These are phyloP conservation scores for Brachyrhaphis roseni DNA, from an alignment of 2,797 vertebrate genomes.

Conservation along the genomic window DNA sequence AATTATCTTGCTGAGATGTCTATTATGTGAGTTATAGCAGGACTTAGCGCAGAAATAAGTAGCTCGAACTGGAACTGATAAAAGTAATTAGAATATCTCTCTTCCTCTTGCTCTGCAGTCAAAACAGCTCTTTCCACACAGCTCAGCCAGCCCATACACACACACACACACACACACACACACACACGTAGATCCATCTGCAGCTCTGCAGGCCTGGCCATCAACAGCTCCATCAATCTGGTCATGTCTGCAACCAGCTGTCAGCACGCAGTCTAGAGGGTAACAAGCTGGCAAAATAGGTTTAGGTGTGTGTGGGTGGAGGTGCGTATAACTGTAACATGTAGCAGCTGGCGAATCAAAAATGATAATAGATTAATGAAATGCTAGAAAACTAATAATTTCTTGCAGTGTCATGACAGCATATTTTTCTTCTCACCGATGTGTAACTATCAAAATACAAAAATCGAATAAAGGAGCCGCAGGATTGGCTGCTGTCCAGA, in stretches of 20 bases:
- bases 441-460: not conserved
- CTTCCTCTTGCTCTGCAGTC: constrained; percentile 15
- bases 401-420: not conserved
- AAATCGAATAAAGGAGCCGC: not conserved
- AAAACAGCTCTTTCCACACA: constrained; percentile 15
- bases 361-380: not conserved
- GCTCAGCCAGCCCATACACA: constrained; percentile 1
- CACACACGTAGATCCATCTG: constrained; percentile 24
- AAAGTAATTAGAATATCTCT: constrained; percentile 42
- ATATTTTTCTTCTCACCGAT: not conserved
- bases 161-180: constrained; percentile 5
- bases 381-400: not conserved
- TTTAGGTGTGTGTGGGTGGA: constrained; percentile 14
- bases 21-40: not conserved
- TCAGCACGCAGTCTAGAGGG: constrained; percentile 43
- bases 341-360: constrained; percentile 2
- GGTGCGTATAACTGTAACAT: not conserved
- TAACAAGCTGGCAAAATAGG: constrained; percentile 50
- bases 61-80: not conserved
- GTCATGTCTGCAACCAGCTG: constrained; percentile 57
- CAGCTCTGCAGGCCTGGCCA: constrained; percentile 46
- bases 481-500: not conserved
- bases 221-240: constrained; percentile 66
- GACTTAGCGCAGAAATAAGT: not conserved
- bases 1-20: not conserved